Percentiles rank a stretch among this genome's conserved stretches.
Evolutionary conservation across 2,113 vertebrate species (phyloP).

Genomic region (Phaethornis superciliosus): DNA sequence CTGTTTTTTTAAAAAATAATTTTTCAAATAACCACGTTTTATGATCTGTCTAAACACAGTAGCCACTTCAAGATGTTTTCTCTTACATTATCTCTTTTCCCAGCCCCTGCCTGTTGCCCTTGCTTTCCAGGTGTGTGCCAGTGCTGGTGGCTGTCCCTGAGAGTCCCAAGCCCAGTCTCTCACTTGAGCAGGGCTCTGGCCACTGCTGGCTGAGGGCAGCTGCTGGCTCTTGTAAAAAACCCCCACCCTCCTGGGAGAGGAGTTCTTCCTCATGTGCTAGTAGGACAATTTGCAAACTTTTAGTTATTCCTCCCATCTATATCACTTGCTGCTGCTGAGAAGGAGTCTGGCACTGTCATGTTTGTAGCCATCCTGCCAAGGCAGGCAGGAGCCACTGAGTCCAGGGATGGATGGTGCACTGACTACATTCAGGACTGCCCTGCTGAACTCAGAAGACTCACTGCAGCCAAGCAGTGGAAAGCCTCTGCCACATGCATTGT

Average conservation of each 20-base stretch:
- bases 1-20: not conserved
- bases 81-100: not conserved
- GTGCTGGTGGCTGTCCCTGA: not conserved
- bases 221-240: not conserved
- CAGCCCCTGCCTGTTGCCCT: not conserved
- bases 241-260: fast-evolving
- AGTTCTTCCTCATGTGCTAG: not conserved
- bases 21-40: not conserved
- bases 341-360: not conserved
- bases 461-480: not conserved
- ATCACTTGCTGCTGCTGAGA: fast-evolving
- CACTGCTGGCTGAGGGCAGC: not conserved
- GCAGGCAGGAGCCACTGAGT: fast-evolving
- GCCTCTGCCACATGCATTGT: not conserved
- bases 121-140: not conserved
- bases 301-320: not conserved
- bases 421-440: not conserved
- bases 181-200: not conserved
- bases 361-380: not conserved
- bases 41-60: not conserved
- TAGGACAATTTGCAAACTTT: not conserved
- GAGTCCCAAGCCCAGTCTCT: not conserved
- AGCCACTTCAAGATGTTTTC: not conserved
- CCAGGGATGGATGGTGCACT: fast-evolving
- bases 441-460: not conserved